phyloP scores from a whole-genome alignment of 1,140 invertebrate genomes.

The Chlorops oryzae region DNA sequence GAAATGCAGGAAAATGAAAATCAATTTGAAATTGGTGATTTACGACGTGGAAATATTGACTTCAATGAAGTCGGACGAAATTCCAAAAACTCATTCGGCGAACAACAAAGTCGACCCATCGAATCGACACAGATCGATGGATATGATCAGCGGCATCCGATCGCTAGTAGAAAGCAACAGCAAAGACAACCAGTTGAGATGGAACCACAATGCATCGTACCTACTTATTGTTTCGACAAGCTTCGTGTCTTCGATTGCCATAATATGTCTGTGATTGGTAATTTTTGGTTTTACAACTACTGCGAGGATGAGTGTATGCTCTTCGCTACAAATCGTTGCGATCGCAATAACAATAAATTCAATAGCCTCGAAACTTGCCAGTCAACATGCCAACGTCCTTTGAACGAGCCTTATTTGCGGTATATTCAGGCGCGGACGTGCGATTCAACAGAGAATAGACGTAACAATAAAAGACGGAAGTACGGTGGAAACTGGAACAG shows the following conservation, averaged over 20 bases:
- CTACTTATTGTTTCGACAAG: constrained; percentile 28
- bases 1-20: too few relatives aligned
- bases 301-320: constrained; percentile 36
- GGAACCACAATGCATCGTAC: background rate
- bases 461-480: background rate
- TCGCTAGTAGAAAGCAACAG: too few relatives aligned
- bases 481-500: too few relatives aligned
- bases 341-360: constrained; percentile 37
- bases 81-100: too few relatives aligned
- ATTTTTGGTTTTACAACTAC: constrained; percentile 43
- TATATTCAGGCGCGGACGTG: constrained; percentile 11
- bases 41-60: too few relatives aligned
- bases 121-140: too few relatives aligned
- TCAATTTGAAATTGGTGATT: too few relatives aligned
- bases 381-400: constrained; percentile 18
- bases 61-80: too few relatives aligned
- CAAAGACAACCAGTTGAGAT: too few relatives aligned
- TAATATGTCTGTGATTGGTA: constrained; percentile 22
- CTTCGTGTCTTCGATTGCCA: constrained; percentile 15
- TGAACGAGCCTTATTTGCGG: constrained; percentile 16
- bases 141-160: too few relatives aligned
- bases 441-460: background rate
- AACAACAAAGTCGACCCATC: too few relatives aligned
- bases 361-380: constrained; percentile 27
- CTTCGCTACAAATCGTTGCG: constrained; percentile 30